phyloP scores from a whole-genome alignment of 2,888 invertebrate species.

The Ferdinandea cuprea region DNA sequence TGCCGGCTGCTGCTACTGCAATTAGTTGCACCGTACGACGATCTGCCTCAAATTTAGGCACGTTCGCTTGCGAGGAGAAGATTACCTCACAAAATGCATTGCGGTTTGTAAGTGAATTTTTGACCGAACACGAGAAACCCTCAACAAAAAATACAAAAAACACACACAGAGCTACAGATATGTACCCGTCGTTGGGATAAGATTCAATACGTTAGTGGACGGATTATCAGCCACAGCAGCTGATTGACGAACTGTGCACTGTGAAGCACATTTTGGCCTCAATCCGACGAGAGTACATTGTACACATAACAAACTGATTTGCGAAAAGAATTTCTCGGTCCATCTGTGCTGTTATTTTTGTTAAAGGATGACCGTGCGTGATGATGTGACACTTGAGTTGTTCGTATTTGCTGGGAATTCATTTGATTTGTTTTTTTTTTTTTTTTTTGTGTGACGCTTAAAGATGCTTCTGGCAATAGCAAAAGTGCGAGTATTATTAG shows the following conservation, averaged over 20 bases:
- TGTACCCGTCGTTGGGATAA: neutral
- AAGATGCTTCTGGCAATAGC: constrained; percentile 10
- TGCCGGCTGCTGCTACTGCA: constrained; percentile 23
- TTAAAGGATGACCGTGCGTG: constrained; percentile 62
- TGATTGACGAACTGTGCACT: constrained; percentile 60
- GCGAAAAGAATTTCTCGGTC: constrained; percentile 57
- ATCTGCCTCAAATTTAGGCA: constrained; percentile 52
- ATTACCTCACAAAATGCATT: constrained; percentile 60
- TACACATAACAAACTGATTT: constrained; percentile 35
- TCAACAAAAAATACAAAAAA: neutral
- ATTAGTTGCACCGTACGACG: constrained; percentile 22
- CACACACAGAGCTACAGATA: constrained; percentile 16
- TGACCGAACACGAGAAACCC: constrained; percentile 39
- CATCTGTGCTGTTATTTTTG: constrained; percentile 62
- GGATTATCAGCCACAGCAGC: constrained; percentile 34
- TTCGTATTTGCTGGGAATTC: constrained; percentile 29
- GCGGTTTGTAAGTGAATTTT: constrained; percentile 35
- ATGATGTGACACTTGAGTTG: constrained; percentile 52
- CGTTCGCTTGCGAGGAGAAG: constrained; percentile 49
- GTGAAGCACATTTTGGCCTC: constrained; percentile 57
- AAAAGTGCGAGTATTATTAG: constrained; percentile 37
- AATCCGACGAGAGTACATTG: constrained; percentile 17
- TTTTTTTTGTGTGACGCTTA: no score
- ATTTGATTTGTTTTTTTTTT: constrained; percentile 8
- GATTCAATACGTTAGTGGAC: constrained; percentile 42